Base-by-base conservation (phyloP, 1,140 invertebrate genomes). In the Antheraea pernyi region DNA sequence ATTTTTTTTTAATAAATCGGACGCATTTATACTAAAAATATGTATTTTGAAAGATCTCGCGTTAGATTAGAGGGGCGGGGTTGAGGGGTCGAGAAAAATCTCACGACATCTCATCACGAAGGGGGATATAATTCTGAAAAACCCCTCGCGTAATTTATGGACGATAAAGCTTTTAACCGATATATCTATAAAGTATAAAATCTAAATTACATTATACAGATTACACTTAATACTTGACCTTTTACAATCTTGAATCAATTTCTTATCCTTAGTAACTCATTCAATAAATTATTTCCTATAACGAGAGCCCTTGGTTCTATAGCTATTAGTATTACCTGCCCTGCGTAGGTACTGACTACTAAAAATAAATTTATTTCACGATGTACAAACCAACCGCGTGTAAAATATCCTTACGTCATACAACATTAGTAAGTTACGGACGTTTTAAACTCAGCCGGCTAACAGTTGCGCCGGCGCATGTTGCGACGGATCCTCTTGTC, bases 281-380 rank as follows among this genome's bases (percentile, higher is more conserved):
- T 42, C 39, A 42, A 60, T 9, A 22, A 22, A 60, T 48, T 16
- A 65, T n/a, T 67, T 75, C 77, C 77, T 74, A 76, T 63, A 79
- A 84, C 76, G 65, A 67, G 76, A 85, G 81, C 86, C 85, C 87
- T 89, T 86, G 83, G 86, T 81, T 84, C 82, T 86, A 76, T 72
- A 83, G 79, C 81, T 1, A n/a, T 30, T 30, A 30, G 1, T 63
- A 71, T 84, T 89, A 91, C 89, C 89, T 91, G 86, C 80, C 78
- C 81, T 84, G 77, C 78, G 73, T 85, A 79, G 85, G 16, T 61
- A 61, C 19, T 3, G 2, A 42, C 83, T 83, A 83, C 87, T 91
- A 91, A 89, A 91, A 91, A 89, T 91, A 91, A 80, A 83, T 81
- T 75, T 72, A 78, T 81, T 83, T 79, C 80, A 87, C 80, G 81